Evolutionary conservation across 2,888 invertebrate species (phyloP), one percentile per base, ranked within the genome.

Genomic region (Caenorhabditis zanzibari): DNA sequence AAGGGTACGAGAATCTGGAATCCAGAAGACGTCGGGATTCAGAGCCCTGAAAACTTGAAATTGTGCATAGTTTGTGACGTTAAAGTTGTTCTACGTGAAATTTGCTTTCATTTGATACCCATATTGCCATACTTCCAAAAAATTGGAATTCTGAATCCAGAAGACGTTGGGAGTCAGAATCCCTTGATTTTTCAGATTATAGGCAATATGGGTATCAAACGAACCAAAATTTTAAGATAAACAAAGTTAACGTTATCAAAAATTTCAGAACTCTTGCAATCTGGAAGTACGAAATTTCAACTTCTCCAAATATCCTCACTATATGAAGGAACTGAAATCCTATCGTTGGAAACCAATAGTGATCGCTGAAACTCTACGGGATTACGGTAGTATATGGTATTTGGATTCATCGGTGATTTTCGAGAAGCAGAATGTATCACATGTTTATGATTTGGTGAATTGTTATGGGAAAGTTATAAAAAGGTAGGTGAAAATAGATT

Each of bases 341-440:
- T 90, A 85, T 71, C 84, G 90, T 9, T 90, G 90, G 89, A 90
- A 90, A 35, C 87, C 90, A 2, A 54, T 89, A 12, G 82, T 90
- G 5, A 89, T 90, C 19, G 88, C 89, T 4, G 90, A 91, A 54
- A 91, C 92, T 0, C 75, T 92, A 5, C 86, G 90, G 1, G 91
- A 91, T 74, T 92, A 90, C 73, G 92, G 92, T 16, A 90, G 92
- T 68, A 89, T 93, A 24, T 90, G 91, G 69, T 93, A 92, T 88
- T 82, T 93, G 44, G 92, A 93, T 69, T 87, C 92, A 7, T 89
- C 89, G 16, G 86, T 91, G 0, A 82, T 89, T n/a, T 74, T 92
- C 3, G 85, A 90, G 19, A 89, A 90, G 24, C 85, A 88, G 9
- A 88, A 92, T 71, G 84, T 90, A n/a, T 73, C 79, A 0, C 92